A percentile compares a stretch with the other conserved stretches of the same genome.
These are phyloP conservation scores for Chitala chitala DNA, from an alignment of 2,113 vertebrate genomes.

Conservation along the genomic window DNA sequence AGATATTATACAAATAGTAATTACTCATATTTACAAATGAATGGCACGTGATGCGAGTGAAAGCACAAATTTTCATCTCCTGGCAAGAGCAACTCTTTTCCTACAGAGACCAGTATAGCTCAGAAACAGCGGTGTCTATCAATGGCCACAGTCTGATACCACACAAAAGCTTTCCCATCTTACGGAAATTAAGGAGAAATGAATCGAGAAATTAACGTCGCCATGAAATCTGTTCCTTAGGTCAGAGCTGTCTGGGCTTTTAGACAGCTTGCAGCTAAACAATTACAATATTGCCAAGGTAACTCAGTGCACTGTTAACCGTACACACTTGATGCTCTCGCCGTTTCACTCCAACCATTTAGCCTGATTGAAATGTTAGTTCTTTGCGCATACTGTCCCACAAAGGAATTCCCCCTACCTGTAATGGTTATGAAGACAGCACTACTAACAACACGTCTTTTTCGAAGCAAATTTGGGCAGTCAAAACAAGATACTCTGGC, in stretches of 20 bases:
- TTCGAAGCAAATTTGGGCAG: neutral
- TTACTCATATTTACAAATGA: too few species aligned
- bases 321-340: neutral
- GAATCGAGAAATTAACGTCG: neutral
- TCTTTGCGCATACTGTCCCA: neutral
- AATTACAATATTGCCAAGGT: neutral
- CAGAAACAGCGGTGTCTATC: too few species aligned
- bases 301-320: neutral
- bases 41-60: too few species aligned
- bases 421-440: neutral
- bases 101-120: too few species aligned
- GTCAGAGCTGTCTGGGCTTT: neutral
- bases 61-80: too few species aligned
- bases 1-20: too few species aligned
- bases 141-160: too few species aligned
- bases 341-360: neutral
- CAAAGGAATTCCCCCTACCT: neutral
- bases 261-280: neutral
- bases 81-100: too few species aligned
- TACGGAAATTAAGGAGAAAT: neutral
- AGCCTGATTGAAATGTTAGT: neutral
- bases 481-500: neutral
- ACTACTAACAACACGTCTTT: neutral
- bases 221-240: neutral
- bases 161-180: neutral